phyloP scores from a whole-genome alignment of 2,113 vertebrate genomes.

The Thamnophis sirtalis region DNA sequence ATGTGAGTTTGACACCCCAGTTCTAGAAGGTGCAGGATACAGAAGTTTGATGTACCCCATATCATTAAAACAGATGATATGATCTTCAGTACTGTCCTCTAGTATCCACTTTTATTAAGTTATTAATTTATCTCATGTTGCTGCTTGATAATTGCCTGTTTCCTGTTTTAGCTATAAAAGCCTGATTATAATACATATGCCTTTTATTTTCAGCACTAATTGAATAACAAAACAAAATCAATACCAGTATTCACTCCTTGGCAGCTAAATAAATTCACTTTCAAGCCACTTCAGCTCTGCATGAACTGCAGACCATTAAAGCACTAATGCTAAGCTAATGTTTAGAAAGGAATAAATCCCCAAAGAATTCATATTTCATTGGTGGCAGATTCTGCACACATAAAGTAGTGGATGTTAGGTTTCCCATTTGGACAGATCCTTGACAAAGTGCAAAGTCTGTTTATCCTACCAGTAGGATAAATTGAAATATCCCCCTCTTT shows the following conservation, averaged over 20 bases:
- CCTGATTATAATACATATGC: neutral
- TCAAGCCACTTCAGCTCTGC: neutral
- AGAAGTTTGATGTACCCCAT: neutral
- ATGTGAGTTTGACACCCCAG: too few species aligned
- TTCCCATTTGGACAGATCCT: conserved; percentile 1
- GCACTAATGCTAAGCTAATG: conserved; percentile 19
- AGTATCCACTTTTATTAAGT: neutral
- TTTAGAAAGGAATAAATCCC: conserved; percentile 20
- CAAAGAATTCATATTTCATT: conserved; percentile 39
- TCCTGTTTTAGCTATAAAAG: neutral
- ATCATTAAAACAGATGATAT: neutral
- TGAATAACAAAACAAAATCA: conserved; percentile 18
- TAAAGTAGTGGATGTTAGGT: conserved; percentile 32
- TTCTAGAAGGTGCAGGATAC: neutral
- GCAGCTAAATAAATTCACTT: neutral
- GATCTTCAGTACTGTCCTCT: neutral
- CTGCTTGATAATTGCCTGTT: conserved; percentile 12
- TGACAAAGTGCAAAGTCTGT: conserved; percentile 36
- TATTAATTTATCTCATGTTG: neutral
- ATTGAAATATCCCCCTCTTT: conserved; percentile 38
- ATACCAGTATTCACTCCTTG: neutral
- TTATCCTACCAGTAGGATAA: conserved; percentile 60
- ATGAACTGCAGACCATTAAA: conserved; percentile 8
- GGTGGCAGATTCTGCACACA: conserved; percentile 39
- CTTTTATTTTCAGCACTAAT: conserved; percentile 14